Conservation (phyloP, 2,888 invertebrate species). For the Thymelicus acteon region DNA sequence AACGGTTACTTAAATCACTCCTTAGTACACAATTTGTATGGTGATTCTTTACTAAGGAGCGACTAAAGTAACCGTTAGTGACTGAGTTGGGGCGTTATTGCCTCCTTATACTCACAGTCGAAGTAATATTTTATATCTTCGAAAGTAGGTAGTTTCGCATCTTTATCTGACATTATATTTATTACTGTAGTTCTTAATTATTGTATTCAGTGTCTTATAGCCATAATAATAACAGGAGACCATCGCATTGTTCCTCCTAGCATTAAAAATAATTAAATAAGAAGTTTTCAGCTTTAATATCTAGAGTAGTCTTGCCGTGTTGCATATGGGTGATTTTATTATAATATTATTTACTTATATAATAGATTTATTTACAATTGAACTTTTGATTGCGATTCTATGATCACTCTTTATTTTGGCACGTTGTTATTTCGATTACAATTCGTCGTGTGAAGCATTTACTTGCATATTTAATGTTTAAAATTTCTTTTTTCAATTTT, state of each 20-base stretch:
- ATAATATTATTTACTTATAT: slow-evolving; percentile 27
- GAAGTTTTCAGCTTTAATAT: slow-evolving; percentile 42
- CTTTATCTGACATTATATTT: too few relatives aligned
- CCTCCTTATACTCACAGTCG: too few relatives aligned
- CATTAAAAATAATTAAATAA: slow-evolving; percentile 27
- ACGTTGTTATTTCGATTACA: slow-evolving; percentile 38
- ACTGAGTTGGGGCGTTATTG: too few relatives aligned
- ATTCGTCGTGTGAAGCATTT: background rate
- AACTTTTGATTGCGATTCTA: slow-evolving; percentile 23
- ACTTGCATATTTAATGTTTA: background rate
- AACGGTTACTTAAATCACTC: too few relatives aligned
- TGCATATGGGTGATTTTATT: slow-evolving; percentile 22
- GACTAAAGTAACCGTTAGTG: too few relatives aligned
- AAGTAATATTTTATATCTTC: too few relatives aligned
- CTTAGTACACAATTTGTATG: too few relatives aligned
- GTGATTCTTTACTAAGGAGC: too few relatives aligned
- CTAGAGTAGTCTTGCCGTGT: slow-evolving; percentile 43
- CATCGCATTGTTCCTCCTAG: background rate
- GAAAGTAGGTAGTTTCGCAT: too few relatives aligned
- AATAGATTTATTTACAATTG: slow-evolving; percentile 10
- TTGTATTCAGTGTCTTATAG: too few relatives aligned
- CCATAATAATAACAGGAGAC: background rate
- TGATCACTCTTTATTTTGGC: slow-evolving; percentile 46
- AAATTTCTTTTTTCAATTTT: too few relatives aligned
- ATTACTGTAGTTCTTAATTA: too few relatives aligned